Base-by-base conservation (phyloP, 1,140 invertebrate species). In the Dysdera silvatica region DNA sequence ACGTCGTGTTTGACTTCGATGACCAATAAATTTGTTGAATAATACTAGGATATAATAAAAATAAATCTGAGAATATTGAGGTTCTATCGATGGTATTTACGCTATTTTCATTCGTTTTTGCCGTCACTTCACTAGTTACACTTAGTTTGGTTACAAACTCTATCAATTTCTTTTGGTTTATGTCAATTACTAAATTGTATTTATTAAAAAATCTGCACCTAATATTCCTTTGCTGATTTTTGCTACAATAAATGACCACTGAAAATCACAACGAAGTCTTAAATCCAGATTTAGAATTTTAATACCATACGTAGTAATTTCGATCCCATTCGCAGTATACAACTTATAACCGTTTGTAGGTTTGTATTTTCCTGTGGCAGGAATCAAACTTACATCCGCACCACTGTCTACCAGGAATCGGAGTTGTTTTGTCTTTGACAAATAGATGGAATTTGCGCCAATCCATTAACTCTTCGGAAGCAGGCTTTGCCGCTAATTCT, bases 181-280 rank as follows among this genome's bases (percentile, higher is more conserved):
- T 2, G 33, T 59, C 28, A 14, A 59, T 51, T n/a, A 49, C 6
- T 23, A 52, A 29, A 18, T 41, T 14, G 20, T 40, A 59, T 28
- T 59, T 59, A n/a, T 33, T 4, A 33, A 48, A 40, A 59, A 48
- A 41, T 59, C 57, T 31, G 43, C 20, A 31, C 43, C 57, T 52
- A 48, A 24, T 10, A 49, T 59, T 14, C 28, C 41, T 32, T n/a
- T 3, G 7, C 18, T 18, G 23, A 59, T 18, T 59, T 59, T 59
- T 12, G 43, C 48, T 8, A 59, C n/a, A n/a, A 59, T n/a, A 23
- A 49, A 59, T 16, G 57, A 20, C 16, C 1, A 56, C 18, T 56
- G 53, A 18, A 56, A 43, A 28, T 23, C 23, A 8, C 37, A n/a
- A 7, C 35, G 26, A 20, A 55, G 37, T 2, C 37, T n/a, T 56